Conservation (phyloP, 2,797 vertebrate genomes). For the Loriculus beryllinus region DNA sequence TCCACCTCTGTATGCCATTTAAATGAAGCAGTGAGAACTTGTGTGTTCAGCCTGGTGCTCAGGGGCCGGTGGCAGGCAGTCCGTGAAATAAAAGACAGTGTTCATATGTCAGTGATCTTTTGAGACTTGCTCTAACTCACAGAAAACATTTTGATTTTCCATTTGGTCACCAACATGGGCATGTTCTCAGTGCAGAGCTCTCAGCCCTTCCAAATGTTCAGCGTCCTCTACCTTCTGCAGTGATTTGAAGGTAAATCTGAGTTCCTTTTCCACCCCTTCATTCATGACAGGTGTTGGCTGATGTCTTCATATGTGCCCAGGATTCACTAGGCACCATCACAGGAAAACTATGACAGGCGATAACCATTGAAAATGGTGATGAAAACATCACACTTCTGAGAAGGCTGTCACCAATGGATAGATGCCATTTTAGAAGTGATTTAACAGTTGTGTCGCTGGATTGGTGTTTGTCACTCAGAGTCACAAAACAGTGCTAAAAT, state of each 20-base stretch:
- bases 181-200: neutral
- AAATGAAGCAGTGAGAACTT: neutral
- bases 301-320: neutral
- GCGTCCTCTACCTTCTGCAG: neutral
- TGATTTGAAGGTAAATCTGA: neutral
- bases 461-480: fast-evolving
- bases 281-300: neutral
- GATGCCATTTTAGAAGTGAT: neutral
- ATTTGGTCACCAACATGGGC: neutral
- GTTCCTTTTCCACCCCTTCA: neutral
- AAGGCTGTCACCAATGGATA: neutral
- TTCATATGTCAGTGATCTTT: neutral
- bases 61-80: neutral
- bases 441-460: neutral
- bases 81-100: neutral
- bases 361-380: neutral
- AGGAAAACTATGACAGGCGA: neutral
- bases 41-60: neutral
- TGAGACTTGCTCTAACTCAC: neutral
- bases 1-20: neutral
- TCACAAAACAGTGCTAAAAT: neutral
- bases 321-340: neutral
- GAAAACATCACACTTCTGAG: neutral
- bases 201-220: neutral
- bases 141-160: neutral